Percentiles rank a stretch among this genome's conserved stretches.
Evolutionary conservation across 2,797 vertebrate genomes (phyloP).

Genomic region (Paedocypris micromegethes): DNA sequence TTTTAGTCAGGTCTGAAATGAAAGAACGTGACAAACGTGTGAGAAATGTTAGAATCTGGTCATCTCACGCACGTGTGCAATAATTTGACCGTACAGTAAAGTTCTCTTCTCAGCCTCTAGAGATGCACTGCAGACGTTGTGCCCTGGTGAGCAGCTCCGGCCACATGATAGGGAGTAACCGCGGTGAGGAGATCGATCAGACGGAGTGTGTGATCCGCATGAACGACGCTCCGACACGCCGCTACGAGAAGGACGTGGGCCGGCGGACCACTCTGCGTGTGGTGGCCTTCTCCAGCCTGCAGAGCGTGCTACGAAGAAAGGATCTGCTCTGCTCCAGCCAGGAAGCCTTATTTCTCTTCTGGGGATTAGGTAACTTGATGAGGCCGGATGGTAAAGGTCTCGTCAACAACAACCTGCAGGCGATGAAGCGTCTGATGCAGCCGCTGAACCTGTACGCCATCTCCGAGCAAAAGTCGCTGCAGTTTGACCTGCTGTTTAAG

Average conservation of each 20-base stretch:
- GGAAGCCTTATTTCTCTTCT: slow-evolving; percentile 92
- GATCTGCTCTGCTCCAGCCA: slow-evolving; percentile 90
- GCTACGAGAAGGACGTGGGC: slow-evolving; percentile 79
- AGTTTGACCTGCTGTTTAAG: slow-evolving; percentile 94
- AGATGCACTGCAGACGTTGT: slow-evolving; percentile 88
- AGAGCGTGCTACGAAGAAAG: slow-evolving; percentile 83
- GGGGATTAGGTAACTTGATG: slow-evolving; percentile 97
- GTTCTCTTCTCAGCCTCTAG: slow-evolving; percentile 74
- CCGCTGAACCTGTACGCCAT: slow-evolving; percentile 86
- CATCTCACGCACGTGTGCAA: too few species aligned
- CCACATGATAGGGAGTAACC: slow-evolving; percentile 79
- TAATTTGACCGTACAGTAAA: background rate
- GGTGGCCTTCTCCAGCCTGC: slow-evolving; percentile 94
- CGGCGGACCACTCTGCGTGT: slow-evolving; percentile 87
- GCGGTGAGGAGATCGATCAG: slow-evolving; percentile 82
- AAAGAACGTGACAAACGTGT: too few species aligned
- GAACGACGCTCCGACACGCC: slow-evolving; percentile 88
- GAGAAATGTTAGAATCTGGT: too few species aligned
- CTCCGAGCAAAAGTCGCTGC: slow-evolving; percentile 93
- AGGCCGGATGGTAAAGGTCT: slow-evolving; percentile 89
- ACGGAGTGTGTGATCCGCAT: slow-evolving; percentile 94
- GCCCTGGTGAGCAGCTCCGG: slow-evolving; percentile 93
- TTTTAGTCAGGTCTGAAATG: too few species aligned
- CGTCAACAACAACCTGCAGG: slow-evolving; percentile 92
- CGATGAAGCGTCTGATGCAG: slow-evolving; percentile 90